A percentile compares a stretch with the other conserved stretches of the same genome.
phyloP scores from a whole-genome alignment of 1,140 invertebrate species.

The Prorops nasuta region DNA sequence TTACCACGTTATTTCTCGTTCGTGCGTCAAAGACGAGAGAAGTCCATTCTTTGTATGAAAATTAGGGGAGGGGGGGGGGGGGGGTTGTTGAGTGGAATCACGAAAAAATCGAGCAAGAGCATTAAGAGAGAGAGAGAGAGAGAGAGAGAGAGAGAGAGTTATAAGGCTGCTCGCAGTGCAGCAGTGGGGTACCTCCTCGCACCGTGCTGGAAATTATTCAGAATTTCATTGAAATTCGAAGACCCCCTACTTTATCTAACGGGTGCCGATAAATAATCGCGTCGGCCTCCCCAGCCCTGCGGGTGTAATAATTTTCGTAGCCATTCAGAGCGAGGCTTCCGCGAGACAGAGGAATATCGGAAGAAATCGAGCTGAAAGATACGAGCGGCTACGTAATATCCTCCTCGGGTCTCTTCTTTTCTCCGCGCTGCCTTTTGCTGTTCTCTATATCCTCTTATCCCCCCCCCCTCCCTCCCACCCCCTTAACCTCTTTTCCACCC shows the following conservation, averaged over 20 bases:
- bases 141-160: conserved; percentile 4
- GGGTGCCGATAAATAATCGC: conserved; percentile 33
- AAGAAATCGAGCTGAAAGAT: conserved; percentile 37
- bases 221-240: conserved; percentile 30
- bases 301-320: conserved; percentile 32
- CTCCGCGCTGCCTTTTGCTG: neutral
- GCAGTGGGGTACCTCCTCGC: no score
- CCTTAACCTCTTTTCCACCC: neutral
- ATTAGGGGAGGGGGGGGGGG: no score
- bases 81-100: no score
- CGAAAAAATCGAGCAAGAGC: no score
- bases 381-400: conserved; percentile 31
- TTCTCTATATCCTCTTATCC: no score
- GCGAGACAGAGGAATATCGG: conserved; percentile 35
- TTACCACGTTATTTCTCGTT: no score
- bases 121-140: neutral
- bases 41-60: no score
- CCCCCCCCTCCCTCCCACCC: no score
- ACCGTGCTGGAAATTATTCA: conserved; percentile 15
- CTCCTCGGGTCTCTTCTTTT: neutral
- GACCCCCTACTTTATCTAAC: conserved; percentile 22
- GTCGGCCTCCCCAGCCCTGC: conserved; percentile 12
- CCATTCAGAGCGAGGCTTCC: conserved; percentile 24
- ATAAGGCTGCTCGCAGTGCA: no score
- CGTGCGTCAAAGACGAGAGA: no score